A percentile compares a stretch with the other conserved stretches of the same genome.
Evolutionary conservation across 2,888 invertebrate genomes (phyloP).

Genomic region (Xanthorhoe spadicearia): DNA sequence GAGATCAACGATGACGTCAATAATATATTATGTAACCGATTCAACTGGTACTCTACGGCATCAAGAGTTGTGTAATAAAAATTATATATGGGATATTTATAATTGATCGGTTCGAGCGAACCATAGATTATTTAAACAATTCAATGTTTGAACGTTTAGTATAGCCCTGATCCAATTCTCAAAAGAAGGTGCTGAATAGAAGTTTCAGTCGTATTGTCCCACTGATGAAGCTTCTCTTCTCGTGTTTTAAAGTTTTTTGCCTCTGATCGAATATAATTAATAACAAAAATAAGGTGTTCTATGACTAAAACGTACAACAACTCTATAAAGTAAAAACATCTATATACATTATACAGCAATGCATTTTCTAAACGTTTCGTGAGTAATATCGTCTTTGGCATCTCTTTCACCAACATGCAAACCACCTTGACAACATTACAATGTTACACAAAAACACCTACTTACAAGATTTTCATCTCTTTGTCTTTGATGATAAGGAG

Average conservation of each 20-base stretch:
- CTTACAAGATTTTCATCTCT: slow-evolving; percentile 33
- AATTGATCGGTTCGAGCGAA: slow-evolving; percentile 44
- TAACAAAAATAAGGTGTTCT: neutral
- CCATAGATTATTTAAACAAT: slow-evolving; percentile 23
- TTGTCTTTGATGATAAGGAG: slow-evolving; percentile 10
- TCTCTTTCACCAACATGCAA: slow-evolving; percentile 48
- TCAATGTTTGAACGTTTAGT: slow-evolving; percentile 33
- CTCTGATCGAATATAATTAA: neutral
- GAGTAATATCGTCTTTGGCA: slow-evolving; percentile 52
- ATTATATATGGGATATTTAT: slow-evolving; percentile 51
- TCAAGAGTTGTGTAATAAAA: slow-evolving; percentile 67
- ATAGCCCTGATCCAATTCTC: slow-evolving; percentile 47
- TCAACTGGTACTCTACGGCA: slow-evolving; percentile 46
- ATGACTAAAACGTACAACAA: neutral
- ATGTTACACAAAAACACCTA: slow-evolving; percentile 32
- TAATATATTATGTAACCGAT: slow-evolving; percentile 51
- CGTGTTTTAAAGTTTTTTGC: no score
- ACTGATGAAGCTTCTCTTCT: no score
- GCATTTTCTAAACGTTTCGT: slow-evolving; percentile 47
- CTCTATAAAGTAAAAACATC: neutral
- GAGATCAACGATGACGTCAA: slow-evolving; percentile 72
- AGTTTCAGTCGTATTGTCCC: no score
- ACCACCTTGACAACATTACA: slow-evolving; percentile 33
- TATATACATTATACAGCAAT: slow-evolving; percentile 13
- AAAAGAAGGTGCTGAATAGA: neutral